A percentile compares a stretch with the other conserved stretches of the same genome.
Evolutionary conservation across 2,888 invertebrate genomes (phyloP).

Genomic region (Andrena bicolor): DNA sequence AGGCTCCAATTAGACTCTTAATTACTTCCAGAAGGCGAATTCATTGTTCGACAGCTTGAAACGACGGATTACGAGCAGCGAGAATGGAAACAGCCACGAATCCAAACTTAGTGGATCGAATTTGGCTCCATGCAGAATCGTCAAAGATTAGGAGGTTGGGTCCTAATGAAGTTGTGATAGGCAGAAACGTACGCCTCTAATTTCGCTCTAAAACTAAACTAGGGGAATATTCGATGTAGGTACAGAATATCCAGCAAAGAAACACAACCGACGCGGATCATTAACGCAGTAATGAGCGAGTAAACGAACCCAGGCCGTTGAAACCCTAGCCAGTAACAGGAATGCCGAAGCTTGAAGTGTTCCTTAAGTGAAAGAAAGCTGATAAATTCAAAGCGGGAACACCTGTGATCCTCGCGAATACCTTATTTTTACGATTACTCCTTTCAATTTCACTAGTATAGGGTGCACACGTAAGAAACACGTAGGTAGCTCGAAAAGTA

Average conservation of each 20-base stretch:
- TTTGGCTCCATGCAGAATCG: conserved; percentile 10
- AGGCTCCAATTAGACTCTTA: conserved; percentile 15
- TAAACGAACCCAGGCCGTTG: no score
- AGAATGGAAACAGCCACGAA: neutral
- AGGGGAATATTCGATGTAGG: no score
- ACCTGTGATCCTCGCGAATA: no score
- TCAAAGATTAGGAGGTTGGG: conserved; percentile 5
- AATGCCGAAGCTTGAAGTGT: no score
- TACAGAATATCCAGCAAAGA: no score
- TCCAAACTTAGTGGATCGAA: conserved; percentile 28
- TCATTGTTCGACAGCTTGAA: conserved; percentile 26
- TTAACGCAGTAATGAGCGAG: no score
- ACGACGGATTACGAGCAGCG: conserved; percentile 19
- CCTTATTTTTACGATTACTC: no score
- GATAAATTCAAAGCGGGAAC: no score
- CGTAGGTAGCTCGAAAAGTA: conserved; percentile 49
- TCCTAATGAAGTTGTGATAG: neutral
- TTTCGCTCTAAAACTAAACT: no score
- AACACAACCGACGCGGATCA: no score
- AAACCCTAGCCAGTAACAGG: no score
- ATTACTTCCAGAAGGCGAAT: conserved; percentile 37
- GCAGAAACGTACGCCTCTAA: neutral
- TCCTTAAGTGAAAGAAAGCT: no score
- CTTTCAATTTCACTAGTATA: neutral
- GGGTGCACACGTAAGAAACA: conserved; percentile 3